phyloP scores from a whole-genome alignment of 2,888 invertebrate genomes.

The Adela reaumurella region DNA sequence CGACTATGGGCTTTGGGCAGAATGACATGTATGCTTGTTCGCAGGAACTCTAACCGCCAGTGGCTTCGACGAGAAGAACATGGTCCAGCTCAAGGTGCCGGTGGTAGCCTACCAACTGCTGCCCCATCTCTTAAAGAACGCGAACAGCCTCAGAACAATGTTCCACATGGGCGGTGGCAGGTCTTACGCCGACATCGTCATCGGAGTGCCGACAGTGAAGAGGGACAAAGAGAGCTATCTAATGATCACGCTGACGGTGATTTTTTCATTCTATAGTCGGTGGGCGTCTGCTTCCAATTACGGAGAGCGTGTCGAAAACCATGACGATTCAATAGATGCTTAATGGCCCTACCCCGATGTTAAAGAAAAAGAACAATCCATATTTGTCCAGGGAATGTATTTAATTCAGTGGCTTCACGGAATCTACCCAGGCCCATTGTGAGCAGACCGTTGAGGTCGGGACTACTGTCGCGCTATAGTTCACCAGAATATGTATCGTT shows the following conservation, averaged over 20 bases:
- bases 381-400: too few relatives aligned
- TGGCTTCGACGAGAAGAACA: not conserved
- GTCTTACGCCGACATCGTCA: constrained; percentile 73
- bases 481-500: too few relatives aligned
- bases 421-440: too few relatives aligned
- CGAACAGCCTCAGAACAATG: constrained; percentile 72
- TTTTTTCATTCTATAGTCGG: constrained; percentile 7
- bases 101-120: constrained; percentile 76
- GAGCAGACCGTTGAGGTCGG: too few relatives aligned
- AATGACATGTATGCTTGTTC: constrained; percentile 16
- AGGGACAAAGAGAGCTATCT: constrained; percentile 86
- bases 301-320: too few relatives aligned
- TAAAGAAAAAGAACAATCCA: too few relatives aligned
- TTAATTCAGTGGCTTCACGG: too few relatives aligned
- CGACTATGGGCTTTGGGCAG: too few relatives aligned
- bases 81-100: constrained; percentile 16
- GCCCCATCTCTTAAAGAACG: constrained; percentile 80
- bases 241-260: constrained; percentile 65
- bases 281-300: too few relatives aligned
- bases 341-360: too few relatives aligned
- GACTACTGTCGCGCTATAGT: too few relatives aligned
- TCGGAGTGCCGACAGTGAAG: constrained; percentile 88
- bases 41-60: not conserved
- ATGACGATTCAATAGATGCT: too few relatives aligned
- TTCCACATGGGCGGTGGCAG: constrained; percentile 72